Evolutionary conservation across 1,140 invertebrate genomes (phyloP), one percentile per base, ranked within the genome.

Genomic region (Notospermus geniculatus): DNA sequence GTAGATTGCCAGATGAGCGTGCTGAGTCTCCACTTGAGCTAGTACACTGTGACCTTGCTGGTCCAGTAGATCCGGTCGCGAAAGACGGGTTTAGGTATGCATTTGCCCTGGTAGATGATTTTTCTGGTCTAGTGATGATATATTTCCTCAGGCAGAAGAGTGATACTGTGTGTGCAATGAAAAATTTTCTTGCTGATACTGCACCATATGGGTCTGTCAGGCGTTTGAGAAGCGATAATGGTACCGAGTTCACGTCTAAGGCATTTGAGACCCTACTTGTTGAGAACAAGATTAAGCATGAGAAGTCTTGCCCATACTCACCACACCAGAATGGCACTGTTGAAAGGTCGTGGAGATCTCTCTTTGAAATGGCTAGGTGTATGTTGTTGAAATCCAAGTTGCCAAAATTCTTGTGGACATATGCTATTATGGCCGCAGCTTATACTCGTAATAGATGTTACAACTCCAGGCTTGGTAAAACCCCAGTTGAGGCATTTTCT

Each of bases 361-460:
- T 65, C 2, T 61, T 65, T 62, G 59, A 62, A 30, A 57, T 57
- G 52, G 32, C 50, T 23, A 53, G 59, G n/a, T n/a, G n/a, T n/a
- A n/a, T n/a, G n/a, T 13, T 74, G 27, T n/a, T 67, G 1, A 53
- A 67, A 46, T 28, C 66, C 17, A 54, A 54, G 45, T 32, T 78
- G 9, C 60, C 66, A 28, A 61, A 66, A 29, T 41, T 23, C 0
- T 55, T 71, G 46, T 72, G 73, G 67, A 52, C 63, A 22, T 69
- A 74, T 59, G 70, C 66, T 19, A 28, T 69, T 13, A 61, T 41
- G 15, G 59, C 65, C 9, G 65, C 72, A 2, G 45, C 57, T 11
- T 69, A 73, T 23, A 63, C 57, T 4, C 36, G 65, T 29, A 66
- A 66, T 54, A 63, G 65, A 36, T 64, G 65, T 43, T 57, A 50